Base-by-base conservation (phyloP, 2,888 invertebrate genomes). In the Dynastes tityus region DNA sequence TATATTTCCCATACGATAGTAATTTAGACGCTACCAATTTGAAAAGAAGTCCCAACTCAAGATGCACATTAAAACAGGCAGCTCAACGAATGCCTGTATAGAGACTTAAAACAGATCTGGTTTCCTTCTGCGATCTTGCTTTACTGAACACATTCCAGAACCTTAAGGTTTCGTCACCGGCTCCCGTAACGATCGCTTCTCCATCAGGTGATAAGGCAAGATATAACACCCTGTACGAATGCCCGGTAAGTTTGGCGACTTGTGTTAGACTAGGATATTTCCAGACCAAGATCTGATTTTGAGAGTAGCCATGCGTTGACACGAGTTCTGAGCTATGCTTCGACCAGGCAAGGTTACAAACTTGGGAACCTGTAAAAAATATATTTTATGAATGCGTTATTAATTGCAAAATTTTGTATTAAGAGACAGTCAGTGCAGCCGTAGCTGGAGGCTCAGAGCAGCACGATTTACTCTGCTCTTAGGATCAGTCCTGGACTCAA, bases 71-170 rank as follows among this genome's bases (percentile, higher is more conserved):
- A 8, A 22, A 45, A 45, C 6, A 11, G 22, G 5, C 27, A 76
- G 45, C 76, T 90, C 90, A 96, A 88, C 96, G 93, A 87, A 96
- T 95, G 82, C 97, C 96, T 63, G 97, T 96, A 89, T 97, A 98
- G 37, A 98, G 91, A 90, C 97, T 98, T 78, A 98, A 91, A 75
- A 97, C 97, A 80, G 97, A 97, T 88, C 97, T 96, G 84, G 96
- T 97, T 88, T 97, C 97, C 88, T 96, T 96, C 87, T 97, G 97
- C 78, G 97, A 97, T 53, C 97, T 93, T 16, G 97, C 97, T 91
- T 99, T 99, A 86, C 97, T 98, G 90, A 99, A 99, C 0, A 99
- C 98, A 90, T 98, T 98, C 99, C 98, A 99, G 89, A 99, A 99
- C 6, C 99, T 91, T 4, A 99, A 91, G 0, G 99, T 99, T 88